phyloP scores from a whole-genome alignment of 2,888 invertebrate genomes.

The Eupithecia vulgata region DNA sequence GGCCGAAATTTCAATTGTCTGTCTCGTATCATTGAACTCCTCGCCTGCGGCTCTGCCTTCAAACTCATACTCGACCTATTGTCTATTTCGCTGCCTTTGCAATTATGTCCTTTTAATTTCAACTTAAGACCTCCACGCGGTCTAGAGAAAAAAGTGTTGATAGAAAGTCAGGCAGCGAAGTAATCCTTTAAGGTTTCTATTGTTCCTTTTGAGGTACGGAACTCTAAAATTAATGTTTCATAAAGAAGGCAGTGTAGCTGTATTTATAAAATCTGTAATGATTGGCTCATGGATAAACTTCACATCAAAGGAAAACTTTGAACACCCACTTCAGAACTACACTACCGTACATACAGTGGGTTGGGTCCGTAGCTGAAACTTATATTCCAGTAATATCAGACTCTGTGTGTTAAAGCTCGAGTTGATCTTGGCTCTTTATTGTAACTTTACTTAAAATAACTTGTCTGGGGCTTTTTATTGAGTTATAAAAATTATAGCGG shows the following conservation, averaged over 20 bases:
- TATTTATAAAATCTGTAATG: neutral
- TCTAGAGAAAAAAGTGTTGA: too few species aligned
- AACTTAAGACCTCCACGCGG: too few species aligned
- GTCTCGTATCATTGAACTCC: too few species aligned
- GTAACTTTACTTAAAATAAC: conserved; percentile 20
- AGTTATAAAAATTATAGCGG: conserved; percentile 22
- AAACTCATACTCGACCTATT: too few species aligned
- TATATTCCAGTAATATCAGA: neutral
- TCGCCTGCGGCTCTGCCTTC: too few species aligned
- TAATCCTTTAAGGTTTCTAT: too few species aligned
- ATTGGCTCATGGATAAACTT: neutral
- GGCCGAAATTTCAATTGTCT: too few species aligned
- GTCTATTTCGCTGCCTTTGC: too few species aligned
- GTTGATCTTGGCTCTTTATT: conserved; percentile 13
- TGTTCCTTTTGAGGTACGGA: neutral
- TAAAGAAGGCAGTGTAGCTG: neutral
- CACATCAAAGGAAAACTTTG: neutral
- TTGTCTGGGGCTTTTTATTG: conserved; percentile 21
- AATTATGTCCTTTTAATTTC: neutral
- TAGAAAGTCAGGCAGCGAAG: too few species aligned
- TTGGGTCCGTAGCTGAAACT: neutral
- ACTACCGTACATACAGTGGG: neutral
- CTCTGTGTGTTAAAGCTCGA: neutral
- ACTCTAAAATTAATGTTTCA: neutral
- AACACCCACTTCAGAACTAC: neutral